Evolutionary conservation across 2,797 vertebrate genomes (phyloP).

Genomic region (Myotis pilosus): DNA sequence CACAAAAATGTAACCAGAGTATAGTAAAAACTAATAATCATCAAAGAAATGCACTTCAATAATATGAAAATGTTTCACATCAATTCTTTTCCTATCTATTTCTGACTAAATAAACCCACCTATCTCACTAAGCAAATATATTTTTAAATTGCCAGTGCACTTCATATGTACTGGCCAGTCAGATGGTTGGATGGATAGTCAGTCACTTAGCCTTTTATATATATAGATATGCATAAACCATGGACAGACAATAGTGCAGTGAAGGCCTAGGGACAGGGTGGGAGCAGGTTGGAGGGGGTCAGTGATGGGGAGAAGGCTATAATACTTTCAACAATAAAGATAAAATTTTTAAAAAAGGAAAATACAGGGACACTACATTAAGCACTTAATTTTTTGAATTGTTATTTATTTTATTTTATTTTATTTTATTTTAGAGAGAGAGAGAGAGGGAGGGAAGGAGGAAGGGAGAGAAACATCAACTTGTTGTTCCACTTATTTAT

Average conservation of each 20-base stretch:
- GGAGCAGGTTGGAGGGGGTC: too few species aligned
- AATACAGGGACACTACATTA: background rate
- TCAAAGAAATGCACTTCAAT: background rate
- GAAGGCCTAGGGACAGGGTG: too few species aligned
- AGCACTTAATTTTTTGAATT: background rate
- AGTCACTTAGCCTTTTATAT: too few species aligned
- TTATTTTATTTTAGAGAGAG: background rate
- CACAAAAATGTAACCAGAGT: background rate
- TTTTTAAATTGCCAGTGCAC: too few species aligned
- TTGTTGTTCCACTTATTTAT: background rate
- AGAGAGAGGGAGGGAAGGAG: too few species aligned
- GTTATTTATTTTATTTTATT: background rate
- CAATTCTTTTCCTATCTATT: background rate
- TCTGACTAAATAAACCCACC: background rate
- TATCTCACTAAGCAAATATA: background rate
- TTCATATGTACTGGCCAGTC: too few species aligned
- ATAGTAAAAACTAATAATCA: background rate
- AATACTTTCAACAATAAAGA: too few species aligned
- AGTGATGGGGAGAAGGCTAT: too few species aligned
- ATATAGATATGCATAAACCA: too few species aligned
- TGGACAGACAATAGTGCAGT: too few species aligned
- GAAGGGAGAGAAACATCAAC: background rate
- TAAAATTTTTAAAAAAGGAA: background rate
- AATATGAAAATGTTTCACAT: constrained; percentile 10
- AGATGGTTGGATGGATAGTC: too few species aligned